Base-by-base conservation (phyloP, 2,113 vertebrate species). In the Corydoras maculifer region DNA sequence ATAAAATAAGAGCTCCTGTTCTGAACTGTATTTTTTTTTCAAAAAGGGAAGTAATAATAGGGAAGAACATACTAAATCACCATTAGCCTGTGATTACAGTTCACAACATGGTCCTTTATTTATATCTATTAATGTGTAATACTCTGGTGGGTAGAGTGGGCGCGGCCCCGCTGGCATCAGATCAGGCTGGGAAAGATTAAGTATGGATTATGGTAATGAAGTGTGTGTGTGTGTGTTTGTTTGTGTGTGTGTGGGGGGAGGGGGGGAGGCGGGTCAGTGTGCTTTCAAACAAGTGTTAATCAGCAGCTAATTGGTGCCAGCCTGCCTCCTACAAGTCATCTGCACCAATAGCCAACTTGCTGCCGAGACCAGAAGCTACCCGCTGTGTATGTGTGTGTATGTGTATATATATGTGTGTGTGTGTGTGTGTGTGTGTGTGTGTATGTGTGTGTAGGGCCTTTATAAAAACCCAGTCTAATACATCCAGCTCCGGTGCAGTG, bases 211-310 rank as follows among this genome's bases (percentile, higher is more conserved):
- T 68, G 65, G 13, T 68, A 57, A 68, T 58, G 18, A 25, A 25
- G 18, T 25, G 18, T 66, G 65, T 4, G 29, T 66, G 13, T 12
- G 10, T 5, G 9, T 43, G 51, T 53, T 3, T n/a, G 35, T 35
- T 53, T 9, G 35, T 68, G 65, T 57, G 11, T n/a, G 51, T 66
- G 13, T 12, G 10, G 54, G 2, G 35, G 18, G 65, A 5, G 18
- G 58, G 65, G 43, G 55, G 65, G 35, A 58, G 65, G 65, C 43
- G 65, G 65, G 65, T 67, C 65, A 67, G 51, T 55, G 32, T n/a
- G 11, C 29, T 30, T 67, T 55, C 12, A 31, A 67, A 67, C 49
- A 14, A 55, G 64, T 57, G 65, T 31, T 67, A 67, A 55, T 67
- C 65, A 67, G 65, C 54, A 25, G 65, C 65, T 68, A 68, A 68